Conservation (phyloP, 2,113 vertebrate species). For the Mastomys coucha region DNA sequence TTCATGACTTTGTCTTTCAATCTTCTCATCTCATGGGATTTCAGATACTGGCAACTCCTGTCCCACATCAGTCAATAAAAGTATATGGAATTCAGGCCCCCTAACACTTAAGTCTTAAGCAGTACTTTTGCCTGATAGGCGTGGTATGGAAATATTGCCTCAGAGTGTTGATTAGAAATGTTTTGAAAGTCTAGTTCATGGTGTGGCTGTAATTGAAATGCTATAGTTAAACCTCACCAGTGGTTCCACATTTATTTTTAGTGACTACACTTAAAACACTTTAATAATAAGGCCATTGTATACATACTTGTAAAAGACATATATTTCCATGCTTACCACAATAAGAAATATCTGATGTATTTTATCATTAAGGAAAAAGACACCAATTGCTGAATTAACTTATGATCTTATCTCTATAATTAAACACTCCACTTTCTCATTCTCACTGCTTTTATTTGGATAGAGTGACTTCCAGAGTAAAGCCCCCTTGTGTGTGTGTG, state of each 20-base stretch:
- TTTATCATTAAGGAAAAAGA: constrained; percentile 12
- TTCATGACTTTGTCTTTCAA: fast-evolving
- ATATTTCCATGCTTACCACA: neutral
- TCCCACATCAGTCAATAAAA: neutral
- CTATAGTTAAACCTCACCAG: neutral
- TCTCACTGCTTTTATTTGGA: neutral
- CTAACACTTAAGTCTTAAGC: neutral
- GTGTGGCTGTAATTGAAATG: neutral
- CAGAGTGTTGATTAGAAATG: neutral
- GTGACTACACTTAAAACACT: neutral
- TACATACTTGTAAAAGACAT: neutral
- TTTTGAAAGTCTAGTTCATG: neutral
- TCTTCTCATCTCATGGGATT: neutral
- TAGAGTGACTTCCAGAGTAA: constrained; percentile 30
- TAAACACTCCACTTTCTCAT: neutral
- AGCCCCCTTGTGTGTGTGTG: neutral
- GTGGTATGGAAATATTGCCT: neutral
- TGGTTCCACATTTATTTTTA: neutral
- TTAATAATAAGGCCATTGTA: neutral
- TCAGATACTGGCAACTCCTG: neutral
- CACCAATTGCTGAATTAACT: neutral
- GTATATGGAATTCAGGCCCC: fast-evolving
- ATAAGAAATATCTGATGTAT: neutral
- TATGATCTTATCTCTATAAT: neutral
- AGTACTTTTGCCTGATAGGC: neutral